Evolutionary conservation across 2,888 invertebrate genomes (phyloP).

Genomic region (Pachliopta kotzebuea): DNA sequence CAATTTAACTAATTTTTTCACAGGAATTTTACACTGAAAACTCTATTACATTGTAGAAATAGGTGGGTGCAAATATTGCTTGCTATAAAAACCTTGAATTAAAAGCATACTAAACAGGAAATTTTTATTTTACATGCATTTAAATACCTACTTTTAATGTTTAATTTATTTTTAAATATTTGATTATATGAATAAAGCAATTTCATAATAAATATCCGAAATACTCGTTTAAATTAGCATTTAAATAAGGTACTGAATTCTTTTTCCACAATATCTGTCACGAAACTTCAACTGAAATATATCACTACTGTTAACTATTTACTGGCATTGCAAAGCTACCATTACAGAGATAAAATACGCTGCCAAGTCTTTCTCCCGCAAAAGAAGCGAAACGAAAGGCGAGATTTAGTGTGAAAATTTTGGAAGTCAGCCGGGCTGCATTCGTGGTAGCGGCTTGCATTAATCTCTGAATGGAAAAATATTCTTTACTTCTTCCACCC

Average conservation of each 20-base stretch:
- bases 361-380: slow-evolving; percentile 74
- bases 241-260: background rate
- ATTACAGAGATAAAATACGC: slow-evolving; percentile 74
- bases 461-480: slow-evolving; percentile 72
- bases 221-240: background rate
- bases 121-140: too few relatives aligned
- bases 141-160: background rate
- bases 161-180: background rate
- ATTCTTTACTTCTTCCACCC: slow-evolving; percentile 52
- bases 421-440: slow-evolving; percentile 76
- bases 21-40: background rate
- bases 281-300: slow-evolving; percentile 6
- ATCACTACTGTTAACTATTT: slow-evolving; percentile 57
- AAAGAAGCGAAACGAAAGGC: slow-evolving; percentile 74
- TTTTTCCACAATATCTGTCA: background rate
- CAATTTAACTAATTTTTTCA: slow-evolving; percentile 5
- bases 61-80: too few relatives aligned
- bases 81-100: background rate
- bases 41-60: background rate
- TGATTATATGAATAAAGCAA: background rate
- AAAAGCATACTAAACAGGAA: too few relatives aligned
- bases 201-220: background rate
- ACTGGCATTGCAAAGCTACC: slow-evolving; percentile 68
- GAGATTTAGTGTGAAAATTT: slow-evolving; percentile 76
- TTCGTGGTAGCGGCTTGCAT: slow-evolving; percentile 66